These are phyloP conservation scores for Xerus inauris DNA, from an alignment of 2,113 vertebrate species.

Conservation along the genomic window DNA sequence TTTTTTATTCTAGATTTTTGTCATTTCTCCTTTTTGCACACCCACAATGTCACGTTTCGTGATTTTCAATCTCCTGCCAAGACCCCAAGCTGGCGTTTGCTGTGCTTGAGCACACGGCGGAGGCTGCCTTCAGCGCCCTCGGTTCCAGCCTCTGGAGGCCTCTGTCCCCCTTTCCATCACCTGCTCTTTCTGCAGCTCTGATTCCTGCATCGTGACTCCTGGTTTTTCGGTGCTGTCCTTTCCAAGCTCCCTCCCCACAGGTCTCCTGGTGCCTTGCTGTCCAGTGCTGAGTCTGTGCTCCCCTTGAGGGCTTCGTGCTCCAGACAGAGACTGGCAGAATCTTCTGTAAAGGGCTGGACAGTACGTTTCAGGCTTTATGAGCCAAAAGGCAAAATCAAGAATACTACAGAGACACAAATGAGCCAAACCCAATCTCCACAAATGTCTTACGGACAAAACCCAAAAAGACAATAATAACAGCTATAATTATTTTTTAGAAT, in stretches of 20 bases:
- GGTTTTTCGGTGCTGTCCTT: not conserved
- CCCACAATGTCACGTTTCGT: not conserved
- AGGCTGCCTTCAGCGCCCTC: not conserved
- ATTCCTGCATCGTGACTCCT: not conserved
- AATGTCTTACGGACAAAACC: not conserved
- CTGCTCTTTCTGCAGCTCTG: not conserved
- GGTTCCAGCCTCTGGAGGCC: not conserved
- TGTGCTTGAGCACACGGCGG: not conserved
- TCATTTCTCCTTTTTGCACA: not conserved
- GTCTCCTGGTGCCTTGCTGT: accelerated
- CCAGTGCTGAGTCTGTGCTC: accelerated
- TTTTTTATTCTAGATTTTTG: not conserved
- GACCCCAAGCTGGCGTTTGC: not conserved
- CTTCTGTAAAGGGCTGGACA: not conserved
- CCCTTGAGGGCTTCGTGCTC: not conserved
- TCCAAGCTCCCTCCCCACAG: not conserved
- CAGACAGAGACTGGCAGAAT: not conserved
- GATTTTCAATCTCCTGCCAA: not conserved
- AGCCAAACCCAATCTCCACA: not conserved
- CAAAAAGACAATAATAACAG: not conserved
- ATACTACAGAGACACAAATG: not conserved
- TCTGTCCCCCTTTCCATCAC: not conserved
- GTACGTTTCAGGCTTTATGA: not conserved
- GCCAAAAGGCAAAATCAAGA: not conserved
- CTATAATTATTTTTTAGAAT: not conserved